phyloP scores from a whole-genome alignment of 1,140 invertebrate genomes.

The Zelostemma sp. region DNA sequence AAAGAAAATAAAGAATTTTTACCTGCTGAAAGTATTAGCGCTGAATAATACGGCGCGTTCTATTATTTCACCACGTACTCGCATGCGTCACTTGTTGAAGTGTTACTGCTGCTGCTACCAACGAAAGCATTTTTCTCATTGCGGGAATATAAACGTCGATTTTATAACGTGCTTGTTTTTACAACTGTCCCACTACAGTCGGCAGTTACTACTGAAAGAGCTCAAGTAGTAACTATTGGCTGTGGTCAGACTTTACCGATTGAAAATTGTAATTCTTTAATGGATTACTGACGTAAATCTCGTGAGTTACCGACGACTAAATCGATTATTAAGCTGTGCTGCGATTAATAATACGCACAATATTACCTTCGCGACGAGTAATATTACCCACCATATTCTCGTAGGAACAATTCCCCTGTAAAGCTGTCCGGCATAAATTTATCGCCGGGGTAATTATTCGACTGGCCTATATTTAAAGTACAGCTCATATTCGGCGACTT shows the following conservation, averaged over 20 bases:
- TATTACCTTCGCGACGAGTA: constrained; percentile 26
- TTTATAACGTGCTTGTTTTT: too few relatives aligned
- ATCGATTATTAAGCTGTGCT: background rate
- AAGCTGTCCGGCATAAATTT: constrained; percentile 44
- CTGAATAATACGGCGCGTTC: background rate
- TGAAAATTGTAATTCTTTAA: too few relatives aligned
- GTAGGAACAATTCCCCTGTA: constrained; percentile 40
- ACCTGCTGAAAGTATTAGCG: background rate
- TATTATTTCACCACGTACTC: background rate
- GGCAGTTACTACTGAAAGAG: too few relatives aligned
- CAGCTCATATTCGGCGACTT: constrained; percentile 40
- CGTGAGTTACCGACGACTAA: background rate
- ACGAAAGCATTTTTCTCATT: background rate
- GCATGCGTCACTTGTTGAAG: constrained; percentile 1
- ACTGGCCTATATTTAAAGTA: constrained; percentile 40
- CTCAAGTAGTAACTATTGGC: too few relatives aligned
- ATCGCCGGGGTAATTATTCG: constrained; percentile 43
- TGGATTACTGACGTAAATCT: too few relatives aligned
- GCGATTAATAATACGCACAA: constrained; percentile 35
- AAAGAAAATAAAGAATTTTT: constrained; percentile 1
- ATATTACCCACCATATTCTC: constrained; percentile 41
- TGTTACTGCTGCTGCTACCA: background rate
- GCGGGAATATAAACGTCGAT: too few relatives aligned
- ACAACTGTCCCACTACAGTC: too few relatives aligned
- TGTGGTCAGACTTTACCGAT: too few relatives aligned